Base-by-base conservation (phyloP, 2,113 vertebrate species). In the Pseudorectes ferrugineus region DNA sequence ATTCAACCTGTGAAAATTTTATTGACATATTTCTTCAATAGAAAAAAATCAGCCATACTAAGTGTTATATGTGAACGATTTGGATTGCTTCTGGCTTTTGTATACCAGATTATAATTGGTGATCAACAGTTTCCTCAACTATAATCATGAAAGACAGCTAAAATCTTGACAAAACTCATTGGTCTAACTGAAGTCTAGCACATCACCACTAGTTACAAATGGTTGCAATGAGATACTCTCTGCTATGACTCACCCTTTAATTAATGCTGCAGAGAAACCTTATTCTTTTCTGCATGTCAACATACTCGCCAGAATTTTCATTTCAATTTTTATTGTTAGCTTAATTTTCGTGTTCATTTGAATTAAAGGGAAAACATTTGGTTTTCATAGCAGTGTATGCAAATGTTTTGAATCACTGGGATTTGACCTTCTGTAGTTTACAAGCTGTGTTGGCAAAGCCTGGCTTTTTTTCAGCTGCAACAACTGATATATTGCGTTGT, bases 381-480 rank as follows among this genome's bases (percentile, higher is more conserved):
- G 51, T 76, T 94, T 96, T 94, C 71, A 93, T 91, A 95, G 82
- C 38, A 93, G 38, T 31, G 46, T 82, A 95, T 93, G 89, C 89
- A 96, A 96, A 95, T 85, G 85, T 93, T 97, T 96, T 85, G 74
- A 93, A 95, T 96, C 81, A 89, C 54, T 92, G 74, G 26, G 89
- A 93, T 85, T 70, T 96, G 94, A 97, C 91, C 85, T 96, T 95
- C 91, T 94, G 81, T 21, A 91, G 93, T 91, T 96, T 91, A 89
- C 93, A 95, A 93, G 88, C 92, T 97, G 85, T 88, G 88, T 74
- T 96, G 94, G 93, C 78, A 88, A 93, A 88, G 87, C 51, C 78
- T 94, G 87, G 68, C 33, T 89, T 95, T 40, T 89, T 96, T 95
- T 96, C 89, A 93, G 90, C 63, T 93, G 62, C 78, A 94, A 42